Evolutionary conservation across 2,797 vertebrate genomes (phyloP).

Genomic region (Liasis olivaceus): DNA sequence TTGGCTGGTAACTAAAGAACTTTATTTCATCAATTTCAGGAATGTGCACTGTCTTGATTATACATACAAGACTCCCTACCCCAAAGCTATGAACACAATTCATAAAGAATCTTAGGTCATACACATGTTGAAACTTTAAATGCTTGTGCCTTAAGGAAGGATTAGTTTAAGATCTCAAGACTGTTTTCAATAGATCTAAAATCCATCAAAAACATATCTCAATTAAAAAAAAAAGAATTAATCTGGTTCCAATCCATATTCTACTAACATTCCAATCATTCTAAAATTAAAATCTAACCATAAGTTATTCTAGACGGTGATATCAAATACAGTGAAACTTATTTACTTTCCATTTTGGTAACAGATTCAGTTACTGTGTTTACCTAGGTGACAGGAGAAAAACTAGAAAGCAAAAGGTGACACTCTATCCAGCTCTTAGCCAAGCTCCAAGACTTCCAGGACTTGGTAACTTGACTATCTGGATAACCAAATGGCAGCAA

Average conservation of each 20-base stretch:
- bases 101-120: neutral
- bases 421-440: neutral
- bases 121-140: neutral
- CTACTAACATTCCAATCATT: conserved; percentile 14
- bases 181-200: neutral
- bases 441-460: neutral
- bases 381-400: neutral
- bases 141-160: neutral
- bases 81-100: neutral
- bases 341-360: neutral
- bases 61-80: neutral
- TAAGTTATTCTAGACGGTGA: neutral
- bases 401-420: neutral
- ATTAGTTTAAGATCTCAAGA: neutral
- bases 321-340: neutral
- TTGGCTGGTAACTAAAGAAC: neutral
- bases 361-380: neutral
- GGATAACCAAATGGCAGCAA: neutral
- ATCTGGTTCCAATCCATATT: neutral
- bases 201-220: neutral
- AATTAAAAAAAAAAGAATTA: conserved; percentile 27
- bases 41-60: conserved; percentile 8
- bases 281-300: neutral
- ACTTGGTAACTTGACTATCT: neutral
- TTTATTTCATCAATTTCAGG: neutral